These are phyloP conservation scores for Drosophila heteroneura DNA, from an alignment of 2,888 invertebrate genomes.

Conservation along the genomic window DNA sequence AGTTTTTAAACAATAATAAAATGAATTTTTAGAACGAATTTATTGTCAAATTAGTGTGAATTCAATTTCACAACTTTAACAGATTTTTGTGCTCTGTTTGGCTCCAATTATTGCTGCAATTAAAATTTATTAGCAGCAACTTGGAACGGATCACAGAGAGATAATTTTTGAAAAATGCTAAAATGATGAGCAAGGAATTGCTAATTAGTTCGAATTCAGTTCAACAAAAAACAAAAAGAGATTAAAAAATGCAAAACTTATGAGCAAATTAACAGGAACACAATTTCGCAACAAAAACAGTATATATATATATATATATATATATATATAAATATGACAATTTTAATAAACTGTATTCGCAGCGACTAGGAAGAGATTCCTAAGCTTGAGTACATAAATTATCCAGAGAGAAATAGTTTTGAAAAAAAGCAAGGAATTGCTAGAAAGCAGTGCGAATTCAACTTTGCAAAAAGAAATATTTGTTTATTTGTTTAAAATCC, in stretches of 20 bases:
- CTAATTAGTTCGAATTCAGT: neutral
- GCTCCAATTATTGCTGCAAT: neutral
- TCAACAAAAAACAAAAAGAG: neutral
- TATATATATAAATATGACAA: neutral
- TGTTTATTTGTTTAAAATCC: neutral
- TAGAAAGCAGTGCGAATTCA: neutral
- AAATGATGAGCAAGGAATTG: neutral
- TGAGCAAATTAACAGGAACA: neutral
- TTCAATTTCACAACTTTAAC: neutral
- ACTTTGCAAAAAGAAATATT: neutral
- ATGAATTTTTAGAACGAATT: neutral
- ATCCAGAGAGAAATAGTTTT: neutral
- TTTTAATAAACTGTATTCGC: neutral
- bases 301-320: no score
- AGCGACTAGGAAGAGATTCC: neutral
- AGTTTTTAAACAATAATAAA: neutral
- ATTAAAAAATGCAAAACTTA: neutral
- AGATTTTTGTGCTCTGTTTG: neutral
- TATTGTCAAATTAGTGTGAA: neutral
- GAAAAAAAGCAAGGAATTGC: neutral
- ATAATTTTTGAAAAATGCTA: neutral
- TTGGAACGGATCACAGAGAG: no score
- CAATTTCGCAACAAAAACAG: neutral
- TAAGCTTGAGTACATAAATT: neutral
- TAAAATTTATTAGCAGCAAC: neutral